phyloP scores from a whole-genome alignment of 2,888 invertebrate genomes.

The Papilio gigon region DNA sequence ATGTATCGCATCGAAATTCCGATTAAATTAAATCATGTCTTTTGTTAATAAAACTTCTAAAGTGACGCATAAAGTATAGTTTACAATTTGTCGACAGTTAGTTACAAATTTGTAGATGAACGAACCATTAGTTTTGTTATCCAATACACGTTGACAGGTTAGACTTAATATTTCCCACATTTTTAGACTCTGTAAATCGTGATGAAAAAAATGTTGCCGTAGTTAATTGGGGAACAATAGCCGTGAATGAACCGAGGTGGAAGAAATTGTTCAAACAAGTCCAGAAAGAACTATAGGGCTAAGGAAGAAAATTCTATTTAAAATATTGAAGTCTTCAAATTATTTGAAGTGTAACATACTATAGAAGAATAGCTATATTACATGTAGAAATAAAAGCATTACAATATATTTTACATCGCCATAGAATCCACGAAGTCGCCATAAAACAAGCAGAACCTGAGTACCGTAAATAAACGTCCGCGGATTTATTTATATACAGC shows the following conservation, averaged over 20 bases:
- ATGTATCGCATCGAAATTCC: slow-evolving; percentile 22
- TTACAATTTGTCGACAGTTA: background rate
- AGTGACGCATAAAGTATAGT: background rate
- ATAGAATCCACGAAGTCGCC: background rate
- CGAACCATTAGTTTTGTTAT: no score
- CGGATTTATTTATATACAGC: slow-evolving; percentile 8
- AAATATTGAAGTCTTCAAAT: background rate
- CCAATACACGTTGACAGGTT: background rate
- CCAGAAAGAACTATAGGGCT: no score
- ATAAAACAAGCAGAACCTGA: background rate
- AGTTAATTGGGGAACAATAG: no score
- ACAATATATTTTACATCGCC: background rate
- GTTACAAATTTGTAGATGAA: no score
- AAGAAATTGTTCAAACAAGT: no score
- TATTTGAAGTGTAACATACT: background rate
- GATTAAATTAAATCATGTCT: background rate
- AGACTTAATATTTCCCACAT: background rate
- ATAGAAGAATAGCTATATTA: background rate
- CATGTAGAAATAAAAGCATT: background rate
- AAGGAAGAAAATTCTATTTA: no score
- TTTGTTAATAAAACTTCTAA: background rate
- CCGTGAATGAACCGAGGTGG: no score
- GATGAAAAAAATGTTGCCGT: no score
- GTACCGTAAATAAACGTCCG: background rate
- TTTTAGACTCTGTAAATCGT: no score